phyloP scores from a whole-genome alignment of 2,888 invertebrate species.

The Orchesella flavescens region DNA sequence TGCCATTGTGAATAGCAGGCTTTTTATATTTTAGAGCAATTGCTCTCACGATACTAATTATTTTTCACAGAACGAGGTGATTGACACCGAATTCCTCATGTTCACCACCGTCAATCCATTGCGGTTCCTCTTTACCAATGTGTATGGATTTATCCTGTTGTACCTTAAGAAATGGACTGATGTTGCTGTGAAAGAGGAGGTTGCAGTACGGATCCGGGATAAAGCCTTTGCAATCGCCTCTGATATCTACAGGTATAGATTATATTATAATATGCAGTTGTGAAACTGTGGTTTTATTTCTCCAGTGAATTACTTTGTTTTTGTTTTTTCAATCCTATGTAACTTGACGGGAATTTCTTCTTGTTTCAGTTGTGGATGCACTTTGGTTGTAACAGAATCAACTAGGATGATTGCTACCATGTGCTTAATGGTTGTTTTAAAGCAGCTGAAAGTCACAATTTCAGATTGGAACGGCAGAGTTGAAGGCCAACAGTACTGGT shows the following conservation, averaged over 20 bases:
- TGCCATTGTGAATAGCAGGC: slow-evolving; percentile 16
- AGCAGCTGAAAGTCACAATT: slow-evolving; percentile 20
- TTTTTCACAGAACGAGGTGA: slow-evolving; percentile 56
- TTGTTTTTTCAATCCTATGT: neutral
- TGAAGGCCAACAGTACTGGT: slow-evolving; percentile 39
- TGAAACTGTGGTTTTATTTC: too few relatives aligned
- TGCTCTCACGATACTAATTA: slow-evolving; percentile 45
- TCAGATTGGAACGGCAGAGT: slow-evolving; percentile 30
- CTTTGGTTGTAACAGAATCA: slow-evolving; percentile 47
- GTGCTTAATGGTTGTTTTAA: slow-evolving; percentile 54
- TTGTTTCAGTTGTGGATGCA: slow-evolving; percentile 47
- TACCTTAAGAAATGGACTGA: slow-evolving; percentile 35
- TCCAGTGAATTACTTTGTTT: neutral
- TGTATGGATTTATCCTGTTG: slow-evolving; percentile 42
- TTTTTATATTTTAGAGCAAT: slow-evolving; percentile 29
- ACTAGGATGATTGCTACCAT: slow-evolving; percentile 38
- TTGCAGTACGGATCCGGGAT: slow-evolving; percentile 44
- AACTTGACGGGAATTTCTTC: neutral
- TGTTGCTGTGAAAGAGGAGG: slow-evolving; percentile 31
- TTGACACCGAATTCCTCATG: slow-evolving; percentile 54
- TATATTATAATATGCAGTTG: neutral
- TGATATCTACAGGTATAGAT: slow-evolving; percentile 51
- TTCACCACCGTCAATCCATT: slow-evolving; percentile 57
- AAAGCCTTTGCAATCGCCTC: slow-evolving; percentile 48
- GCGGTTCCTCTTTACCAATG: slow-evolving; percentile 49